Evolutionary conservation across 2,797 vertebrate genomes (phyloP), one percentile per base, ranked within the genome.

Genomic region (Anableps anableps): DNA sequence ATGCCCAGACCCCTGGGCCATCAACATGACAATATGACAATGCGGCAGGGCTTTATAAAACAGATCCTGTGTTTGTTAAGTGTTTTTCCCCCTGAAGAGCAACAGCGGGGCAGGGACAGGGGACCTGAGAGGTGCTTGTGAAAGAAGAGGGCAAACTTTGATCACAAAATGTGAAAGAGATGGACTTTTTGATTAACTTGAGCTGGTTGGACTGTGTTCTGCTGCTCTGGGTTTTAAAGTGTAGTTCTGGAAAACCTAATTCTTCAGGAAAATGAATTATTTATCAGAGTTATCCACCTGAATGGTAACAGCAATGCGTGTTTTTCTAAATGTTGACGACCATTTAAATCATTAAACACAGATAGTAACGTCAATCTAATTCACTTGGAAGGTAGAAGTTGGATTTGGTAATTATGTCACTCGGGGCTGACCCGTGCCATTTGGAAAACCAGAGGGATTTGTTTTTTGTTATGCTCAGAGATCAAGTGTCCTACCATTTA

Each of bases 11-110:
- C 91, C 89, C 87, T 86, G 91, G 91, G 92, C 92, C 89, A 95
- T 96, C 93, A 95, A 92, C 95, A 96, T 96, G 92, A 96, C 95
- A 96, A 96, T 95, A 93, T 92, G 91, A 94, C 94, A 94, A 93
- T 95, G 92, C 86, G 86, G 92, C 85, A 68, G 90, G 72, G 82
- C 88, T 88, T 92, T 92, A 90, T 86, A 88, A 92, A 94, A 89
- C 88, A 94, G 94, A 94, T 95, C 93, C 94, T 95, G 95, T 95
- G 94, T 95, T 95, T 95, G 94, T 95, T 93, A 94, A 95, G 94
- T 91, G 93, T 92, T 90, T 90, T 84, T 89, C 77, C 88, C 90
- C 91, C 93, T 91, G 85, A 86, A 87, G 91, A 92, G 87, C 73
- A 38, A 81, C 86, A 76, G 75, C 29, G 2, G 86, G 88, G 91